Conservation (phyloP, 2,797 vertebrate genomes). For the Hoplostethus mediterraneus region DNA sequence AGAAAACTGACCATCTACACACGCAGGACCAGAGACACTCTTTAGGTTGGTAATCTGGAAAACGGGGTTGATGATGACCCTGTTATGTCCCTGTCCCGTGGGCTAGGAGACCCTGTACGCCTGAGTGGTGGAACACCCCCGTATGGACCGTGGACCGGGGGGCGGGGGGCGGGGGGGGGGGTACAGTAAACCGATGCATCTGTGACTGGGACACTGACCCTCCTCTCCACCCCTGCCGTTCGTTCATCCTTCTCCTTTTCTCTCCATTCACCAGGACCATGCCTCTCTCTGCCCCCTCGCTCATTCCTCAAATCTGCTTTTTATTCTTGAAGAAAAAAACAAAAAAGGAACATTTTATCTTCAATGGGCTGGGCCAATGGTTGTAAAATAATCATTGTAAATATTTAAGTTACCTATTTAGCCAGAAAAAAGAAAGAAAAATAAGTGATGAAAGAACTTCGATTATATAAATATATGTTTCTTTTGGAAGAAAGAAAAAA, state of each 20-base stretch:
- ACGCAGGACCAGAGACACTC: not conserved
- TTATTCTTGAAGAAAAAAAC: slow-evolving; percentile 44
- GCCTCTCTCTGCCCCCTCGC: slow-evolving; percentile 14
- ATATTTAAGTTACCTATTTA: slow-evolving; percentile 83
- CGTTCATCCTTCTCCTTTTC: slow-evolving; percentile 30
- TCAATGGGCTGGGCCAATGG: slow-evolving; percentile 77
- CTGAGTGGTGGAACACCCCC: slow-evolving; percentile 3
- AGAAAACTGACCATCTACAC: slow-evolving; percentile 11
- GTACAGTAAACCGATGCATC: slow-evolving; percentile 4
- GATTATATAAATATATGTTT: slow-evolving; percentile 62
- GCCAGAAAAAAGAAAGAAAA: slow-evolving; percentile 54
- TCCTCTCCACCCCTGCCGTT: slow-evolving; percentile 26
- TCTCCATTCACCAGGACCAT: slow-evolving; percentile 37
- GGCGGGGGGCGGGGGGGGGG: too few species aligned
- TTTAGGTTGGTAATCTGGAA: not conserved
- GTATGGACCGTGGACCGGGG: not conserved
- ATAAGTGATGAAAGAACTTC: slow-evolving; percentile 50
- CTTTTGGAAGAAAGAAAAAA: slow-evolving; percentile 65
- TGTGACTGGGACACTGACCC: slow-evolving; percentile 31
- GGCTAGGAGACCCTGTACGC: too few species aligned
- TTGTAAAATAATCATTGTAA: slow-evolving; percentile 87
- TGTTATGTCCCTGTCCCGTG: not conserved
- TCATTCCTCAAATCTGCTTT: slow-evolving; percentile 50
- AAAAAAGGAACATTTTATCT: slow-evolving; percentile 62
- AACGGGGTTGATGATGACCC: not conserved